A percentile compares a stretch with the other conserved stretches of the same genome.
These are phyloP conservation scores for Intellagama lesueurii DNA, from an alignment of 2,797 vertebrate genomes.

Conservation along the genomic window DNA sequence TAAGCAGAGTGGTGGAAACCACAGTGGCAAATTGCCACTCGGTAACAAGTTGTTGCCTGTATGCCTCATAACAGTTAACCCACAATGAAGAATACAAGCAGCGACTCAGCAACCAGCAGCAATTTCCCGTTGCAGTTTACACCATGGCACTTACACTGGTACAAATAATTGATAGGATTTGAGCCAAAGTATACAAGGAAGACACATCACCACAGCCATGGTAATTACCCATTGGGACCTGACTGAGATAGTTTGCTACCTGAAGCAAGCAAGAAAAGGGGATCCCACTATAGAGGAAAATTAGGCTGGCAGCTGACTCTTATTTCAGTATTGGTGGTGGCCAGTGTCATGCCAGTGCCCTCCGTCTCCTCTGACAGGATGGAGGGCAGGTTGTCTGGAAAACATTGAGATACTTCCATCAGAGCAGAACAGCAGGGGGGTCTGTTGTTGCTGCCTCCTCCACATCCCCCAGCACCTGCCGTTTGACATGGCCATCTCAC, in stretches of 20 bases:
- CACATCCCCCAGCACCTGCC: background rate
- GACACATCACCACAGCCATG: background rate
- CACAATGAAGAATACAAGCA: too few relatives aligned
- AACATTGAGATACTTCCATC: background rate
- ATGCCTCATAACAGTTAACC: too few relatives aligned
- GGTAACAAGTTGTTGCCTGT: too few relatives aligned
- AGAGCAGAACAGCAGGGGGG: background rate
- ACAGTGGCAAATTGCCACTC: too few relatives aligned
- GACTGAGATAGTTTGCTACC: background rate
- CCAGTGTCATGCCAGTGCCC: background rate
- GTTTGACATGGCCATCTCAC: background rate
- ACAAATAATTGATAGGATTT: too few relatives aligned
- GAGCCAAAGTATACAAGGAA: background rate
- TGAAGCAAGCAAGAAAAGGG: background rate
- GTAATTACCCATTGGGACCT: background rate
- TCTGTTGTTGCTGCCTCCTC: background rate
- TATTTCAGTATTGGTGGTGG: background rate
- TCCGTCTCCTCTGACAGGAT: background rate
- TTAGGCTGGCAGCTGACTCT: background rate
- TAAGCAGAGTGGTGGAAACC: too few relatives aligned
- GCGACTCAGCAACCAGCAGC: too few relatives aligned
- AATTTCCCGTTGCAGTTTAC: too few relatives aligned
- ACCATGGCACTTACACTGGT: too few relatives aligned
- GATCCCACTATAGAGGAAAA: too few relatives aligned
- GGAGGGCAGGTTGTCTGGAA: background rate